Evolutionary conservation across 2,888 invertebrate species (phyloP).

Genomic region (Cyclophora albipunctata): DNA sequence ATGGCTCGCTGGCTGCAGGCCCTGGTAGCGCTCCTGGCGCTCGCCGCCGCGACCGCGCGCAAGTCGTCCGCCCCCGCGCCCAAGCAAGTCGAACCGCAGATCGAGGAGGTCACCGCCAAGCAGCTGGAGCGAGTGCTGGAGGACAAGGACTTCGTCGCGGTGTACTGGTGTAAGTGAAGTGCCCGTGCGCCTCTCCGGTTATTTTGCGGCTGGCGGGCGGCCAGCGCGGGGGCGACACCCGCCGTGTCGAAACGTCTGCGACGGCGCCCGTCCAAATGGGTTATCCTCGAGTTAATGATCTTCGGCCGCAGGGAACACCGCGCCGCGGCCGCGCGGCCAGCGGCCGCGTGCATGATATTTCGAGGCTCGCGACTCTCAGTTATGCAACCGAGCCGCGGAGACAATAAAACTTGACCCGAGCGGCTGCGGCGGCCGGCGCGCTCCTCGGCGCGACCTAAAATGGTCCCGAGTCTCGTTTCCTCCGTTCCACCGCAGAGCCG

Average conservation of each 20-base stretch:
- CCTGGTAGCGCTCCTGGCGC: constrained; percentile 70
- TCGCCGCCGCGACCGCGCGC: constrained; percentile 69
- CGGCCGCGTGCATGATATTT: constrained; percentile 46
- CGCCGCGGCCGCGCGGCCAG: constrained; percentile 24
- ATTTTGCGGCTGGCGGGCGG: constrained; percentile 46
- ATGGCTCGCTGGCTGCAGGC: constrained; percentile 73
- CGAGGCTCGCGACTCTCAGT: constrained; percentile 43
- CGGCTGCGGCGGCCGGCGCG: constrained; percentile 40
- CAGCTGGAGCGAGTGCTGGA: constrained; percentile 91
- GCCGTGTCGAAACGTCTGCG: constrained; percentile 54
- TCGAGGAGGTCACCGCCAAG: constrained; percentile 95
- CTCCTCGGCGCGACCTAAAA: constrained; percentile 65
- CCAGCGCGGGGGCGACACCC: constrained; percentile 45
- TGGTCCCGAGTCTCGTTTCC: constrained; percentile 68
- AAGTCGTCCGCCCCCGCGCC: constrained; percentile 46
- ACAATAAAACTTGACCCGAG: constrained; percentile 71
- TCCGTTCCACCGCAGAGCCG: constrained; percentile 43
- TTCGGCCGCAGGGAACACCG: constrained; percentile 50
- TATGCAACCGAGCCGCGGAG: constrained; percentile 65
- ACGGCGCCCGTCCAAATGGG: constrained; percentile 62
- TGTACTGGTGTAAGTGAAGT: constrained; percentile 94
- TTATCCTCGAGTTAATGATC: constrained; percentile 64
- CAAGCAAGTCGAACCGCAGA: constrained; percentile 80
- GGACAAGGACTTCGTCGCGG: constrained; percentile 95
- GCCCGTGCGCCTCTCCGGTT: constrained; percentile 35